These are phyloP conservation scores for Odontomyia ornata DNA, from an alignment of 2,888 invertebrate genomes.

Conservation along the genomic window DNA sequence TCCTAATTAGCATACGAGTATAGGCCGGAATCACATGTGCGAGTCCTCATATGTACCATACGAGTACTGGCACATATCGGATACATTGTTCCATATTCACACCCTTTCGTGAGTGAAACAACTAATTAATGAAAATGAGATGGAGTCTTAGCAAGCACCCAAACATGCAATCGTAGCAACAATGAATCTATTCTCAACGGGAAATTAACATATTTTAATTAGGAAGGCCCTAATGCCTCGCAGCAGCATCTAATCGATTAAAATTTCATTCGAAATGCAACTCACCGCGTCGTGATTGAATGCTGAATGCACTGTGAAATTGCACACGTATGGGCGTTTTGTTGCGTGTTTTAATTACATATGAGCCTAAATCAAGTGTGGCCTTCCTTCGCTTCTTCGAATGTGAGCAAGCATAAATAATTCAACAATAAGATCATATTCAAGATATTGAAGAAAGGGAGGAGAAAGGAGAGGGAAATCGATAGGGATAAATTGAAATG, in stretches of 20 bases:
- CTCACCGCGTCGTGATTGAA: constrained; percentile 11
- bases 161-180: not conserved
- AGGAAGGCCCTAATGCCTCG: not conserved
- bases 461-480: too few relatives aligned
- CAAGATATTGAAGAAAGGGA: not conserved
- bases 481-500: too few relatives aligned
- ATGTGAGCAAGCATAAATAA: not conserved
- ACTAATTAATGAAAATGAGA: constrained; percentile 12
- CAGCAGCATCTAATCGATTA: constrained; percentile 30
- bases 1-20: constrained; percentile 2
- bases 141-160: not conserved
- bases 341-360: constrained; percentile 18
- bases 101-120: not conserved
- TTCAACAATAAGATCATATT: not conserved
- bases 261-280: constrained; percentile 11
- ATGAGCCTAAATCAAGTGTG: too few relatives aligned
- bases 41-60: too few relatives aligned
- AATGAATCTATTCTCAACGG: not conserved
- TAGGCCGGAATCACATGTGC: not conserved
- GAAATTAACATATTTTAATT: constrained; percentile 30
- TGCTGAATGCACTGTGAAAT: not conserved
- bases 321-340: constrained; percentile 16
- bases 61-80: not conserved
- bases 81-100: not conserved
- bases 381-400: too few relatives aligned